phyloP scores from a whole-genome alignment of 2,888 invertebrate species.

The Epistrophe grossulariae region DNA sequence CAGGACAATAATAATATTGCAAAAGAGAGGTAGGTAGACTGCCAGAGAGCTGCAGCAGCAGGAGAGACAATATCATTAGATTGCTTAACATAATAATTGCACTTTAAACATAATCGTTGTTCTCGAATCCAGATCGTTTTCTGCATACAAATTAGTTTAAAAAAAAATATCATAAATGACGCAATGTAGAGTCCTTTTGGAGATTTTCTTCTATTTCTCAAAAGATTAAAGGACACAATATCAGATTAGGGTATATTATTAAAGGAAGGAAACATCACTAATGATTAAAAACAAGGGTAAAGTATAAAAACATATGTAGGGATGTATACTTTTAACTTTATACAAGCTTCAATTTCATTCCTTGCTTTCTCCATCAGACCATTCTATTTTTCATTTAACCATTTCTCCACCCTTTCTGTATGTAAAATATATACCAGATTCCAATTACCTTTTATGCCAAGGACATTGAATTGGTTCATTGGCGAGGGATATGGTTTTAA shows the following conservation, averaged over 20 bases:
- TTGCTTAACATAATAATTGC: conserved; percentile 71
- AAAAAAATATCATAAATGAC: conserved; percentile 43
- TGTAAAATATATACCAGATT: conserved; percentile 47
- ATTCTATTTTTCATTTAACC: too few species aligned
- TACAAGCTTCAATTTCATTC: background rate
- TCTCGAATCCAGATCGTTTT: conserved; percentile 48
- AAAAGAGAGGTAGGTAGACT: background rate
- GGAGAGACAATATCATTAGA: conserved; percentile 48
- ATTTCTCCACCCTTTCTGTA: background rate
- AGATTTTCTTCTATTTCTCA: conserved; percentile 16
- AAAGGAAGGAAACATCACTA: conserved; percentile 37
- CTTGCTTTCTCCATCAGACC: background rate
- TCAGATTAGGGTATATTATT: background rate
- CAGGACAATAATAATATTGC: conserved; percentile 36
- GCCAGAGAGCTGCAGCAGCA: background rate
- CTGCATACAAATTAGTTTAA: conserved; percentile 71
- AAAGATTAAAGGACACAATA: conserved; percentile 20
- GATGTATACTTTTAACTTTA: too few species aligned
- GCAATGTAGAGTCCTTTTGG: conserved; percentile 36
- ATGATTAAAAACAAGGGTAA: conserved; percentile 58
- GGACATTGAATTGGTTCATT: conserved; percentile 57
- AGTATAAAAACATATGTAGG: conserved; percentile 10
- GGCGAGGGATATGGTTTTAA: conserved; percentile 15
- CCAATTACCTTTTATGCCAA: conserved; percentile 59
- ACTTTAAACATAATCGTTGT: conserved; percentile 63